These are phyloP conservation scores for Gouania willdenowi DNA, from an alignment of 2,797 vertebrate genomes.

Conservation along the genomic window DNA sequence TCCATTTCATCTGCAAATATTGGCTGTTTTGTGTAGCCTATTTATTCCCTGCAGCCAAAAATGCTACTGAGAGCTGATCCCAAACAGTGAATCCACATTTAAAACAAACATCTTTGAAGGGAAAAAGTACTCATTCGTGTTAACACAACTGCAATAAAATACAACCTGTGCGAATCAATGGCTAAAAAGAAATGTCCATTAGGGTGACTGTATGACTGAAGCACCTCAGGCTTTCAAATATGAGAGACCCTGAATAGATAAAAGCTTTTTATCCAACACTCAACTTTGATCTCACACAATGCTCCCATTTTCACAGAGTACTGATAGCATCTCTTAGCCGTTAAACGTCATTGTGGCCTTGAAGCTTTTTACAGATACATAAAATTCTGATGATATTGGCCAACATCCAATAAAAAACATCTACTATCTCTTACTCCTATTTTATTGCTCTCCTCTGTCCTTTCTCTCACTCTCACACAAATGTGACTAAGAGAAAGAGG, in stretches of 20 bases:
- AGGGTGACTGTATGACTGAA: conserved; percentile 27
- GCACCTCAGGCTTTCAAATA: conserved; percentile 34
- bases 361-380: conserved; percentile 61
- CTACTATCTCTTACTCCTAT: conserved; percentile 27
- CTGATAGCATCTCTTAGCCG: conserved; percentile 32
- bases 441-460: conserved; percentile 20
- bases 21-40: too few relatives aligned
- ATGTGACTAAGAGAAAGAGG: conserved; percentile 15
- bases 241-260: conserved; percentile 42
- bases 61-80: too few relatives aligned
- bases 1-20: too few relatives aligned
- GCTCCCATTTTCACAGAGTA: conserved; percentile 25
- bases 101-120: neutral
- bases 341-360: conserved; percentile 59
- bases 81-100: neutral
- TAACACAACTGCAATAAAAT: conserved; percentile 22
- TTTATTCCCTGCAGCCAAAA: too few relatives aligned
- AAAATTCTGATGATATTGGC: conserved; percentile 62
- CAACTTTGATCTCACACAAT: conserved; percentile 39
- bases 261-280: conserved; percentile 50
- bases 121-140: too few relatives aligned
- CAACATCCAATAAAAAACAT: conserved; percentile 60
- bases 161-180: conserved; percentile 12
- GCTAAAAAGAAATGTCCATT: conserved; percentile 37
- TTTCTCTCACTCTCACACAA: conserved; percentile 2